Base-by-base conservation (phyloP, 2,888 invertebrate genomes). In the Drosophila buzzatii region DNA sequence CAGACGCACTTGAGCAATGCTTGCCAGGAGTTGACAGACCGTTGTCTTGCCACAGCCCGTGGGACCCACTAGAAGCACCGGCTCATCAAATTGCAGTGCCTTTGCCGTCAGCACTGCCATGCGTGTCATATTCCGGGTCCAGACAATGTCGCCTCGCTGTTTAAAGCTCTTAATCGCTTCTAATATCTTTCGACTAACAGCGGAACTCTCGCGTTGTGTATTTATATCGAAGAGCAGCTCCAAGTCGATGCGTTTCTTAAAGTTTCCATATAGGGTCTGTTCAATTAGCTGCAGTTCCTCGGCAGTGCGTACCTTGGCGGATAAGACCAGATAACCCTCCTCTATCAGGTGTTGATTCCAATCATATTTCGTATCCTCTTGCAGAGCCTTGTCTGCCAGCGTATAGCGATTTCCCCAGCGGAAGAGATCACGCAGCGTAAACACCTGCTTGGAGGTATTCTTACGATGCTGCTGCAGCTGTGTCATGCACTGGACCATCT, bases 41-140 rank as follows among this genome's bases (percentile, higher is more conserved):
- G 99, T 99, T 0, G 99, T 99, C 94, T 99, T 99, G 0, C 99
- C 99, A 91, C 99, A 98, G 0, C 99, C 99, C 1, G 99, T 99
- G 91, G 99, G 99, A 12, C 99, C 99, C 0, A 99, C 98, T 47
- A 99, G 93, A 52, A 99, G 93, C 1, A 99, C 97, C 0, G 99
- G 99, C 92, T 99, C 99, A 82, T 97, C 95, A 90, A 98, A 99
- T 78, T 96, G 95, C 81, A 98, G 95, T 0, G 99, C 97, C 93
- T 99, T 97, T 0, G 95, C 95, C 2, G 96, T 95, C 18, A 97
- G 92, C 18, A 97, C 96, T 0, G 96, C 97, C 91, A 97, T 94
- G 85, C 96, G 94, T 59, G 98, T 95, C 97, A 99, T 97, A 88
- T 97, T 97, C 79, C 95, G 96, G 0, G 99, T 99, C 98, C 99